These are phyloP conservation scores for Dromiciops gliroides DNA, from an alignment of 2,113 vertebrate genomes.

Conservation along the genomic window DNA sequence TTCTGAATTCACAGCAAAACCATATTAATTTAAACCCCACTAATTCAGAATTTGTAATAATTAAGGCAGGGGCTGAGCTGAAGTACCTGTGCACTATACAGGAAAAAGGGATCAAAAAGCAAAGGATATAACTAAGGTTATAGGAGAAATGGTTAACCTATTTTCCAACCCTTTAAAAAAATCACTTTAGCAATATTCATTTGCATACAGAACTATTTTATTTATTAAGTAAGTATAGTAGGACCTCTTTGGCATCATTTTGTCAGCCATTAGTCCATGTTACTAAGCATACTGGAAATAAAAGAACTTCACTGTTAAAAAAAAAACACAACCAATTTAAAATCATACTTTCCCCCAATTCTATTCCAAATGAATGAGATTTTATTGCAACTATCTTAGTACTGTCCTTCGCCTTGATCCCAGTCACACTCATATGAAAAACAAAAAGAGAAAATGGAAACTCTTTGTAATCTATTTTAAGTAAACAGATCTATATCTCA, in stretches of 20 bases:
- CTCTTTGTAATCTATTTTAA: slow-evolving; percentile 8
- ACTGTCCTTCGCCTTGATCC: slow-evolving; percentile 46
- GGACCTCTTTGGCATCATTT: background rate
- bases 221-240: slow-evolving; percentile 44
- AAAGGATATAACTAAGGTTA: slow-evolving; percentile 37
- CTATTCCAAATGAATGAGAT: slow-evolving; percentile 57
- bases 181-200: slow-evolving; percentile 45
- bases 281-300: slow-evolving; percentile 36
- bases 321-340: slow-evolving; percentile 19
- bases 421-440: background rate
- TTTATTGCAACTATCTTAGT: slow-evolving; percentile 67
- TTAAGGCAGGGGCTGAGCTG: slow-evolving; percentile 33
- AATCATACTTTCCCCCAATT: slow-evolving; percentile 28
- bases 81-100: slow-evolving; percentile 36
- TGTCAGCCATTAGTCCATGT: slow-evolving; percentile 26
- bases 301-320: slow-evolving; percentile 30
- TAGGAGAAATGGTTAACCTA: background rate
- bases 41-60: slow-evolving; percentile 51
- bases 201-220: slow-evolving; percentile 27
- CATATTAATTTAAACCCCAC: slow-evolving; percentile 33
- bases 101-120: slow-evolving; percentile 45
- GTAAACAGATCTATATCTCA: slow-evolving; percentile 34
- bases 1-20: slow-evolving; percentile 58
- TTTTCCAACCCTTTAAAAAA: slow-evolving; percentile 38
- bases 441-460: background rate